phyloP scores from a whole-genome alignment of 1,140 invertebrate species.

The Wiebesia pumilae region DNA sequence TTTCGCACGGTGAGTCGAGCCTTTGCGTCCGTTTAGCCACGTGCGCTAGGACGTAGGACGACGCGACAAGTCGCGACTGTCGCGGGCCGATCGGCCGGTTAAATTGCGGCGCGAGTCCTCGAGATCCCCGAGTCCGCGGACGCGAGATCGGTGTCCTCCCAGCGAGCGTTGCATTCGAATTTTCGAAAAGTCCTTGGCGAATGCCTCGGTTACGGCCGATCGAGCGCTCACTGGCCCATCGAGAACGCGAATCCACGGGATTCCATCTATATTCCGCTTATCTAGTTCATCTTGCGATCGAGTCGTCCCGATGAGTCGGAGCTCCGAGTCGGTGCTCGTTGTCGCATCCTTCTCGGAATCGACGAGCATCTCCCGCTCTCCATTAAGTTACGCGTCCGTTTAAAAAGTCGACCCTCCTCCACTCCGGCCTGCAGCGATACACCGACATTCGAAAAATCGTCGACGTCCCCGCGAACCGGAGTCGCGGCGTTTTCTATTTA shows the following conservation, averaged over 20 bases:
- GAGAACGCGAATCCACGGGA: not conserved
- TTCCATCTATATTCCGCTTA: not conserved
- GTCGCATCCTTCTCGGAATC: constrained; percentile 12
- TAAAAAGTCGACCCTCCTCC: not conserved
- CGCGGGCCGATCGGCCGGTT: too few relatives aligned
- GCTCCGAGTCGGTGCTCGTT: not conserved
- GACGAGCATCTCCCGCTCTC: not conserved
- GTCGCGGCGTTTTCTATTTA: not conserved
- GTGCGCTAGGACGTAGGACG: too few relatives aligned
- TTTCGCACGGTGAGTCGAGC: constrained; percentile 72
- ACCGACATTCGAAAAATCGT: not conserved
- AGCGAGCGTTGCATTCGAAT: not conserved
- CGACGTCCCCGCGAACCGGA: not conserved
- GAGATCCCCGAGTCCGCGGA: too few relatives aligned
- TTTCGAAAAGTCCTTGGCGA: not conserved
- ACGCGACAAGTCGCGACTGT: too few relatives aligned
- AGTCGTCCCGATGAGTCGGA: not conserved
- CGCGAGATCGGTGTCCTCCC: not conserved
- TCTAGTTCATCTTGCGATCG: not conserved
- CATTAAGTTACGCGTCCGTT: not conserved
- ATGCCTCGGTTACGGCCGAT: too few relatives aligned
- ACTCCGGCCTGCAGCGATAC: too few relatives aligned
- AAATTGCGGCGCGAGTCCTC: too few relatives aligned
- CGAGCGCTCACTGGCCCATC: not conserved
- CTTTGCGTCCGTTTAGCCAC: too few relatives aligned